Percentiles rank a stretch among this genome's conserved stretches.
phyloP scores from a whole-genome alignment of 2,797 vertebrate genomes.

The Cynopterus sphinx region DNA sequence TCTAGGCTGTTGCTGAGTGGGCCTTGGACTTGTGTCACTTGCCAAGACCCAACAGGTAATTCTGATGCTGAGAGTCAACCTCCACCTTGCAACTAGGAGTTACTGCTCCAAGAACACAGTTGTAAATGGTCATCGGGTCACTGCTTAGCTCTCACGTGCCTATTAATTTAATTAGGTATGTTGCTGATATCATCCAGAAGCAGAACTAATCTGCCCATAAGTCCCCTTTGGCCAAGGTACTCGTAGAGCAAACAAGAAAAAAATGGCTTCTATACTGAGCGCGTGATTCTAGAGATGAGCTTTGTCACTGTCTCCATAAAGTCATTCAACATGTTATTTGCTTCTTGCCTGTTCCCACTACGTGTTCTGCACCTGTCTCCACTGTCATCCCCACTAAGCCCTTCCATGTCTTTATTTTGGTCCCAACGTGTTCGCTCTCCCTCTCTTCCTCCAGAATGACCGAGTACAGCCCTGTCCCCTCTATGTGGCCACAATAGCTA shows the following conservation, averaged over 20 bases:
- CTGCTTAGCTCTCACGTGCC: background rate
- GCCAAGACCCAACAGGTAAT: background rate
- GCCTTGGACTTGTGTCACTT: background rate
- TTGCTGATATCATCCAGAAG: fast-evolving
- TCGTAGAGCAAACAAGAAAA: background rate
- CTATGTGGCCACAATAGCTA: fast-evolving
- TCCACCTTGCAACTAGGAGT: background rate
- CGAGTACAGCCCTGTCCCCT: background rate
- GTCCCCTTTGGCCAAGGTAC: background rate
- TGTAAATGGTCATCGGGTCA: background rate
- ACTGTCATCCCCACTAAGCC: background rate
- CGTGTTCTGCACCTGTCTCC: background rate
- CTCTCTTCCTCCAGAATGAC: background rate
- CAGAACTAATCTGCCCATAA: background rate
- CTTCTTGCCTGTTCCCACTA: background rate
- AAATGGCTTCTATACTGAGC: background rate
- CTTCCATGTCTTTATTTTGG: background rate
- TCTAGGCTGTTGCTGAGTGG: fast-evolving
- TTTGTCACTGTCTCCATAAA: background rate
- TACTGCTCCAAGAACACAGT: background rate
- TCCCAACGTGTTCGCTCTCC: background rate
- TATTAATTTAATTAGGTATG: background rate
- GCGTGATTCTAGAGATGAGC: background rate
- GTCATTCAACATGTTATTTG: background rate
- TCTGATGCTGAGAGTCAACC: background rate